Base-by-base conservation (phyloP, 2,797 vertebrate species). In the Xenentodon cancila region DNA sequence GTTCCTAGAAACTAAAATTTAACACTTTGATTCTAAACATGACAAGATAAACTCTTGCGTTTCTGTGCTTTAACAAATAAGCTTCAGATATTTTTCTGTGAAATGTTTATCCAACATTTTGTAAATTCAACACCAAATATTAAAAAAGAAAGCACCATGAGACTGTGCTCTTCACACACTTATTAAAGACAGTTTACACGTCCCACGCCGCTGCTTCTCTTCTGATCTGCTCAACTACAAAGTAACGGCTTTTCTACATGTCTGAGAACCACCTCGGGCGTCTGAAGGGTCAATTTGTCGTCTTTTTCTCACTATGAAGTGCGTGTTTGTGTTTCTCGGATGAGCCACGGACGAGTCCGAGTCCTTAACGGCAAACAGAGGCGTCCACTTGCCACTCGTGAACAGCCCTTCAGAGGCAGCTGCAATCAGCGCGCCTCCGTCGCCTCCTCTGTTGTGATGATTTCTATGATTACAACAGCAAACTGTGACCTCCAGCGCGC, bases 391-490 rank as follows among this genome's bases (percentile, higher is more conserved):
- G 59, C 21, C 17, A 3, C 4, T 5, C 34, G 20, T 75, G 63
- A 64, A 52, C 30, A 4, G 53, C 19, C n/a, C 1, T 71, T 15
- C 66, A 87, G 68, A 77, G 46, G 58, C 32, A 42, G 58, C 65
- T 7, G 65, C 79, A 87, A 85, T 87, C 85, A 87, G 73, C 11
- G 40, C 22, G 17, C 2, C 11, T 1, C 40, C 17, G 2, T 18
- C 58, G 3, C 45, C 69, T 76, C 60, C 56, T 81, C 68, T 21
- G 56, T 49, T 3, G 13, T 87, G 85, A 85, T 87, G 81, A 71
- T 69, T 34, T 45, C 47, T 0, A 9, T 75, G 60, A 79, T 74
- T 72, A 75, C 61, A 63, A 68, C 52, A 43, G 53, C 43, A 17
- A 11, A 50, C 48, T 16, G 21, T 25, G 1, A 68, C 37, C 67